These are phyloP conservation scores for Acromyrmex echinatior DNA, from an alignment of 1,140 invertebrate genomes.

Conservation along the genomic window DNA sequence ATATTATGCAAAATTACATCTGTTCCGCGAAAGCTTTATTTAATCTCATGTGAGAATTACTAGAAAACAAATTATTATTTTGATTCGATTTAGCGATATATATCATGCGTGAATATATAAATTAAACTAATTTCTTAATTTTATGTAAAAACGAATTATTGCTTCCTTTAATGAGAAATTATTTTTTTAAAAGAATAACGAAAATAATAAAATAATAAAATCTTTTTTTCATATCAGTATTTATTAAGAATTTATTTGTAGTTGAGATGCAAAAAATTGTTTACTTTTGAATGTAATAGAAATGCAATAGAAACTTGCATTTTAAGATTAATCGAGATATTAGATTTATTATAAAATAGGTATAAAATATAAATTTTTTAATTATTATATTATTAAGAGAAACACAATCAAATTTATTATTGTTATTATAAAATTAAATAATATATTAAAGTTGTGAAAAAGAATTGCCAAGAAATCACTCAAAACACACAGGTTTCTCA, in stretches of 20 bases:
- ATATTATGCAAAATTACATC: background rate
- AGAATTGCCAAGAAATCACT: background rate
- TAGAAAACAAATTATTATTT: background rate
- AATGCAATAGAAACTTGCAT: background rate
- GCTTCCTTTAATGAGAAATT: background rate
- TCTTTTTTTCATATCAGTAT: background rate
- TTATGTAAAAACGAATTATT: background rate
- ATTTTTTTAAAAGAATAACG: background rate
- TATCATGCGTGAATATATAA: background rate
- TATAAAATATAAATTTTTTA: background rate
- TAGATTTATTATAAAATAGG: background rate
- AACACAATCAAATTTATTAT: background rate
- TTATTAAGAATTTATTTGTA: background rate
- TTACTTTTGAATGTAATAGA: background rate
- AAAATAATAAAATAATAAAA: background rate
- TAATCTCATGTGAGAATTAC: background rate
- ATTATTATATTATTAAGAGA: background rate
- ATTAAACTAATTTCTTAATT: background rate
- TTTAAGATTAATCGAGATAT: background rate
- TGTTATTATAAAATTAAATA: background rate
- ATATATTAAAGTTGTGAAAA: background rate
- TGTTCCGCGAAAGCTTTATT: background rate
- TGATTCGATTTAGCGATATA: background rate
- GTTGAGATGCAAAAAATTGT: background rate
- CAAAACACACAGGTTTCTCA: constrained; percentile 7